A percentile compares a stretch with the other conserved stretches of the same genome.
These are phyloP conservation scores for Calephelis perditalis DNA, from an alignment of 2,888 invertebrate genomes.

Conservation along the genomic window DNA sequence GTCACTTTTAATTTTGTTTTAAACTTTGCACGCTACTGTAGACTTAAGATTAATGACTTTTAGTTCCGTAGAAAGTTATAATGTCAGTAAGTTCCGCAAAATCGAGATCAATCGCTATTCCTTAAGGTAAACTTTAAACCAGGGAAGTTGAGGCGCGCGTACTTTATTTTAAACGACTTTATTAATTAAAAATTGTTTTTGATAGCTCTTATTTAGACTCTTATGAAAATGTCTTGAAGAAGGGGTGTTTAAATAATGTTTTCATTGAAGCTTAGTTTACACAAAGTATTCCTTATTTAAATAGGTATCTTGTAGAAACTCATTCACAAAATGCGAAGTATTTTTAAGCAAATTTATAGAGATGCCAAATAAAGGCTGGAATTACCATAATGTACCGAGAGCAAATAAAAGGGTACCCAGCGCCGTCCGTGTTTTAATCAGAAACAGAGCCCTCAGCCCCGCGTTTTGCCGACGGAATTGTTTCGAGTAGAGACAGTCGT, in stretches of 20 bases:
- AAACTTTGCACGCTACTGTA: neutral
- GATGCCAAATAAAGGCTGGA: conserved; percentile 25
- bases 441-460: conserved; percentile 51
- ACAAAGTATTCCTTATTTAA: too few species aligned
- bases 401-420: conserved; percentile 45
- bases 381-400: conserved; percentile 31
- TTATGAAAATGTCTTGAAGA: too few species aligned
- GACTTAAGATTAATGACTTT: neutral
- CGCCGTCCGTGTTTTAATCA: conserved; percentile 56
- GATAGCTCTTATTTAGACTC: too few species aligned
- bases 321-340: neutral
- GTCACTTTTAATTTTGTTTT: conserved; percentile 4
- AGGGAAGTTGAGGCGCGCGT: too few species aligned
- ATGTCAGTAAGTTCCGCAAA: neutral
- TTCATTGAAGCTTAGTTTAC: too few species aligned
- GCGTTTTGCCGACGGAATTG: conserved; percentile 45
- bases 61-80: conserved; percentile 1
- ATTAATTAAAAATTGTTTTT: too few species aligned
- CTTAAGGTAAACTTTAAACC: neutral
- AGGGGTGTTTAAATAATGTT: too few species aligned
- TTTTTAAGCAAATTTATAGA: conserved; percentile 11
- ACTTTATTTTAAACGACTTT: too few species aligned
- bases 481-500: conserved; percentile 45
- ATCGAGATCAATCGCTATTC: neutral
- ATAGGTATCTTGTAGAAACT: too few species aligned